phyloP scores from a whole-genome alignment of 1,140 invertebrate species.

The Lepeophtheirus salmonis region DNA sequence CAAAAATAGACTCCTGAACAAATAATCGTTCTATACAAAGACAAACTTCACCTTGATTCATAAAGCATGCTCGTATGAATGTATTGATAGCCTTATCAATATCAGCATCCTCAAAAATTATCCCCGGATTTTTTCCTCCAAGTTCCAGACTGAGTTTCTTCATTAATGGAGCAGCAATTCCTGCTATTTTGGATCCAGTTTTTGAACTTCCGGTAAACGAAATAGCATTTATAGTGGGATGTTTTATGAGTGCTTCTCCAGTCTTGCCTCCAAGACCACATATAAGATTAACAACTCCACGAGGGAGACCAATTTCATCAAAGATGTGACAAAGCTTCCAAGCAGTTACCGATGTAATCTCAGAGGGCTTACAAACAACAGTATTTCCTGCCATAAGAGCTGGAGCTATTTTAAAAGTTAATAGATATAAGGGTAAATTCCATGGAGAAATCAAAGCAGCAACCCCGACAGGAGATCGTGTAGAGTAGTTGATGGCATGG shows the following conservation, averaged over 20 bases:
- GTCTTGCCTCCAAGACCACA: conserved; percentile 34
- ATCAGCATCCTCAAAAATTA: conserved; percentile 36
- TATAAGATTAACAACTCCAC: conserved; percentile 40
- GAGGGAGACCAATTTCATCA: conserved; percentile 31
- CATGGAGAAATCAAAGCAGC: conserved; percentile 39
- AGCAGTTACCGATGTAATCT: conserved; percentile 39
- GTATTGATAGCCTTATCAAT: conserved; percentile 31
- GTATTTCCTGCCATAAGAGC: conserved; percentile 39
- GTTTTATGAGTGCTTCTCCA: conserved; percentile 33
- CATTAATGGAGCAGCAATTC: conserved; percentile 29
- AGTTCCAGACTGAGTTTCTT: conserved; percentile 41
- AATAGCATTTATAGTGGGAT: conserved; percentile 32
- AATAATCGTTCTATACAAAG: conserved; percentile 38
- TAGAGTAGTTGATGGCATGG: conserved; percentile 34
- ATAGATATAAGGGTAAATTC: conserved; percentile 40
- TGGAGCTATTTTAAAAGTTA: conserved; percentile 39
- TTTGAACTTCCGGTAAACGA: conserved; percentile 40
- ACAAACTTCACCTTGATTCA: conserved; percentile 41
- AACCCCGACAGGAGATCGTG: conserved; percentile 35
- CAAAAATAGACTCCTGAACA: conserved; percentile 33
- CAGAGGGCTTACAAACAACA: conserved; percentile 40
- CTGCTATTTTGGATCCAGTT: conserved; percentile 32
- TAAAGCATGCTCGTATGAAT: conserved; percentile 34
- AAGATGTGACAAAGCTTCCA: conserved; percentile 33
- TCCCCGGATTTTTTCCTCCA: conserved; percentile 40